A percentile compares a stretch with the other conserved stretches of the same genome.
Conservation (phyloP, 2,888 invertebrate species). For the Autographa pulchrina region DNA sequence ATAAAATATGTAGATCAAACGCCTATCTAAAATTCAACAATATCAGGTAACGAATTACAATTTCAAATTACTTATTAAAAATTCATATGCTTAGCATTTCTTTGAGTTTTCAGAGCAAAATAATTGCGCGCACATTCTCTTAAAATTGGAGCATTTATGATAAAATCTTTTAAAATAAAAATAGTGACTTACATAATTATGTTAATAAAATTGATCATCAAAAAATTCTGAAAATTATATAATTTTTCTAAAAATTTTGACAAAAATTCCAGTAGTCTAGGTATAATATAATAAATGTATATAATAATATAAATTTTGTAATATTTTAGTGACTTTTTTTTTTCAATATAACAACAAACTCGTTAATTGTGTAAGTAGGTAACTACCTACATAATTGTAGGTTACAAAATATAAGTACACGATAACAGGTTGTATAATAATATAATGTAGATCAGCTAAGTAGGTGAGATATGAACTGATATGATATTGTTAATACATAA, state of each 20-base stretch:
- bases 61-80: conserved; percentile 31
- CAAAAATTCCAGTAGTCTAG: too few relatives aligned
- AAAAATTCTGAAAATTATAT: background rate
- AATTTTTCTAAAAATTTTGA: background rate
- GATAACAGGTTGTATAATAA: conserved; percentile 53
- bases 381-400: conserved; percentile 39
- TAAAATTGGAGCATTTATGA: background rate
- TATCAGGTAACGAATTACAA: conserved; percentile 28
- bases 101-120: conserved; percentile 50
- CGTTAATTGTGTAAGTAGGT: conserved; percentile 43
- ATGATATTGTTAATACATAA: conserved; percentile 47
- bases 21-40: conserved; percentile 17
- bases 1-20: background rate
- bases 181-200: background rate
- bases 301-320: background rate
- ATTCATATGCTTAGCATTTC: conserved; percentile 37
- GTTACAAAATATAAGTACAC: conserved; percentile 45
- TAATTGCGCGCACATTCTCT: conserved; percentile 40
- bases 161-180: background rate
- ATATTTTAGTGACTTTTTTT: background rate
- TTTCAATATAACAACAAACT: background rate
- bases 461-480: conserved; percentile 53
- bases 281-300: too few relatives aligned
- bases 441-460: conserved; percentile 56
- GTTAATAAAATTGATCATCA: background rate